A percentile compares a stretch with the other conserved stretches of the same genome.
Conservation (phyloP, 2,797 vertebrate species). For the Gymnoscopelus braueri region DNA sequence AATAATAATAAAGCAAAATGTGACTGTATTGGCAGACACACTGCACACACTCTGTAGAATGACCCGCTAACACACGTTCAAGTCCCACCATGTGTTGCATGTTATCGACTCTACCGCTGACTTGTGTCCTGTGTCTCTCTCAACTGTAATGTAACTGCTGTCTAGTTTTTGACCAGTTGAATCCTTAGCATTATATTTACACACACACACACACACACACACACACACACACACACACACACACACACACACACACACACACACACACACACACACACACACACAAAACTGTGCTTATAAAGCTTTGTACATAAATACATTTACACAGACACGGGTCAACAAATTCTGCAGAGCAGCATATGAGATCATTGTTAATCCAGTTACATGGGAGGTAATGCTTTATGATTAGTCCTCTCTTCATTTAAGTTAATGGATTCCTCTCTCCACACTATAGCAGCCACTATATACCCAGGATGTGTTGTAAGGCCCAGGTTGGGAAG, state of each 20-base stretch:
- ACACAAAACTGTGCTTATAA: conserved; percentile 42
- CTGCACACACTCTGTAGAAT: too few relatives aligned
- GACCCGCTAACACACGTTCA: too few relatives aligned
- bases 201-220: conserved; percentile 46
- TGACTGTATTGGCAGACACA: too few relatives aligned
- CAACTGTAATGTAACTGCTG: too few relatives aligned
- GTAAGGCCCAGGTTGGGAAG: conserved; percentile 56
- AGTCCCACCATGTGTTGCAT: too few relatives aligned
- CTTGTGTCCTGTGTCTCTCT: too few relatives aligned
- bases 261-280: too few relatives aligned
- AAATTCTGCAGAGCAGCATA: conserved; percentile 58
- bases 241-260: too few relatives aligned
- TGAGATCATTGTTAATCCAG: conserved; percentile 76
- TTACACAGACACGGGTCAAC: conserved; percentile 65
- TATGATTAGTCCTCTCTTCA: conserved; percentile 76
- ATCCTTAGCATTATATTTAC: too few relatives aligned
- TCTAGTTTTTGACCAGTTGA: conserved; percentile 20
- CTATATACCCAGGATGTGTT: conserved; percentile 60
- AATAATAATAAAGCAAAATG: too few relatives aligned
- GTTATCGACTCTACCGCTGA: too few relatives aligned
- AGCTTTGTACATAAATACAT: conserved; percentile 59
- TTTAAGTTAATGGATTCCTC: conserved; percentile 78
- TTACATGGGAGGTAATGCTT: conserved; percentile 74
- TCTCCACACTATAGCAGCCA: conserved; percentile 60
- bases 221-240: conserved; percentile 38